Evolutionary conservation across 1,140 invertebrate genomes (phyloP), one percentile per base, ranked within the genome.

Genomic region (Drosophila hydei): DNA sequence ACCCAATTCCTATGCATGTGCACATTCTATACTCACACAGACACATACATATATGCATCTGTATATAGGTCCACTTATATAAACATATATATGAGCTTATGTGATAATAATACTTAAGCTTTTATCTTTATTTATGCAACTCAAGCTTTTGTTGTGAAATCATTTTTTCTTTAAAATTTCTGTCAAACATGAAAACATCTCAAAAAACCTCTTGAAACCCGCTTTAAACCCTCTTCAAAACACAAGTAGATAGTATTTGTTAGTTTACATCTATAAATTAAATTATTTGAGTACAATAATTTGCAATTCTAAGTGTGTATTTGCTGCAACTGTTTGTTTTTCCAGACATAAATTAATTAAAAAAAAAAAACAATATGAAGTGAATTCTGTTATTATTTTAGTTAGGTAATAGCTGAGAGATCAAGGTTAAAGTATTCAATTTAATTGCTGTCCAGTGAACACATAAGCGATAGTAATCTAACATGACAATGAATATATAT

Each of bases 91-190:
- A 14, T 52, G 40, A 43, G 38, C 40, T 33, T 38, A 25, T 47
- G 40, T 48, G 67, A 70, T 70, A 70, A 70, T 56, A 61, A 47
- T 55, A 60, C 47, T 56, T 33, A 47, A 40, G 27, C n/a, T 40
- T 64, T 56, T 70, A 47, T 63, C 61, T 51, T 55, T 47, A 21
- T 23, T 14, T 11, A 21, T 21, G 30, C 45, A 50, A 45, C 38
- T 40, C 23, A 52, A 16, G 43, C 43, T 16, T 33, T 64, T 56
- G 52, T 60, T 67, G 11, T 52, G 52, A 19, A 33, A 23, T 30
- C 27, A 4, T 25, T 18, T 30, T 6, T 45, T 59, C 25, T 43
- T 23, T 33, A 25, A 5, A 12, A 33, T 11, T 3, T 33, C 30
- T 19, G 38, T 62, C 40, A 38, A 56, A 56, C 33, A 25, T 51